phyloP scores from a whole-genome alignment of 2,888 invertebrate genomes.

The Ophion costatus region DNA sequence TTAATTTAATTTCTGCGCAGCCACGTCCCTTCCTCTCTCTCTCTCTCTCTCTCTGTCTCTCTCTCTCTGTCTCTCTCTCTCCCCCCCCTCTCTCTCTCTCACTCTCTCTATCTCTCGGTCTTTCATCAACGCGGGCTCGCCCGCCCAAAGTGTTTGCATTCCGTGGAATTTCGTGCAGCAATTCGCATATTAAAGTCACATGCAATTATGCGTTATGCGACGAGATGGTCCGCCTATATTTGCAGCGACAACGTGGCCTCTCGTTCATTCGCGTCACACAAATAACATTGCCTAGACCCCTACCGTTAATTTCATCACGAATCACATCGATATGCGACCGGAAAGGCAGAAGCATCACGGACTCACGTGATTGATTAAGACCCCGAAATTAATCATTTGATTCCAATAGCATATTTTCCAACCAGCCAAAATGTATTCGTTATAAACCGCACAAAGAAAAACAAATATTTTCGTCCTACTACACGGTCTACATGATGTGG shows the following conservation, averaged over 20 bases:
- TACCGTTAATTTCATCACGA: constrained; percentile 40
- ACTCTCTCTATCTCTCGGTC: constrained; percentile 15
- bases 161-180: constrained; percentile 32
- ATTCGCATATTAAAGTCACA: constrained; percentile 32
- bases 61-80: constrained; percentile 20
- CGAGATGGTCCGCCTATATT: constrained; percentile 33
- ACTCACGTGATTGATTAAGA: not conserved
- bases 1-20: constrained; percentile 74
- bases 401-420: not conserved
- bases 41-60: constrained; percentile 14
- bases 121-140: constrained; percentile 8
- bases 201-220: constrained; percentile 30
- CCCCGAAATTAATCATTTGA: not conserved
- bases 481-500: not conserved
- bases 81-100: not conserved
- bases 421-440: not conserved
- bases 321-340: constrained; percentile 11
- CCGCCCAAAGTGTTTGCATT: constrained; percentile 21
- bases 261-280: constrained; percentile 27
- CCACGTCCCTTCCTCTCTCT: constrained; percentile 6
- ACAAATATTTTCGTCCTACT: too few species aligned
- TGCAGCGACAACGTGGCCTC: constrained; percentile 31
- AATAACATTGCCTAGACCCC: constrained; percentile 20
- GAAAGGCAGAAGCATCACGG: not conserved
- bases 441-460: too few species aligned